Evolutionary conservation across 2,888 invertebrate genomes (phyloP), one percentile per base, ranked within the genome.

Genomic region (Enchytraeus crypticus): DNA sequence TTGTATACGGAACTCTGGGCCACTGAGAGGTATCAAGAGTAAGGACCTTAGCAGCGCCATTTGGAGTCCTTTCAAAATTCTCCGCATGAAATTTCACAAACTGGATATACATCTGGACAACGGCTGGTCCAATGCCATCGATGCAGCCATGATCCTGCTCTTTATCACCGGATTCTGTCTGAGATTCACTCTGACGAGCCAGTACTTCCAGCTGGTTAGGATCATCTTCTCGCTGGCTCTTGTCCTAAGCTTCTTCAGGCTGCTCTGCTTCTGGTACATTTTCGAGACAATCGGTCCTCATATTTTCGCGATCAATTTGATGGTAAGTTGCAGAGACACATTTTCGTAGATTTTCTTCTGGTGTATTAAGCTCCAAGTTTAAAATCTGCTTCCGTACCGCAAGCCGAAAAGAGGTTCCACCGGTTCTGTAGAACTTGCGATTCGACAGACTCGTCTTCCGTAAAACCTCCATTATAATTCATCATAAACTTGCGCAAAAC

Each of bases 101-200:
- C 30, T 65, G 51, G 53, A 46, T 23, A n/a, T 64, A 21, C 26
- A 45, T 30, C 26, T 34, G n/a, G 54, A 58, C 34, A 32, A 59
- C 8, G 64, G 64, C 49, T 33, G 62, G 3, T 64, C 62, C 62
- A 64, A 64, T 59, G 53, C 26, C 43, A 8, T 62, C 1, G 63
- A 62, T 34, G n/a, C 26, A 1, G 5, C 27, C 21, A 61, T 62
- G 51, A 49, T 62, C 11, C 1, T 30, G 2, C 45, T 29, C 23
- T 62, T 51, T 53, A 5, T 51, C 8, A 53, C 56, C 5, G 61
- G 60, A 23, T 63, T 62, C 21, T 11, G 46, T 14, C 38, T 61
- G 18, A 32, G 61, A 18, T 64, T 64, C 53, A 2, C 43, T 18
- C 11, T 64, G 32, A 18, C 45, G 14, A 5, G 32, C 1, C 46